A percentile compares a stretch with the other conserved stretches of the same genome.
These are phyloP conservation scores for Amblyraja radiata DNA, from an alignment of 2,797 vertebrate species.

Conservation along the genomic window DNA sequence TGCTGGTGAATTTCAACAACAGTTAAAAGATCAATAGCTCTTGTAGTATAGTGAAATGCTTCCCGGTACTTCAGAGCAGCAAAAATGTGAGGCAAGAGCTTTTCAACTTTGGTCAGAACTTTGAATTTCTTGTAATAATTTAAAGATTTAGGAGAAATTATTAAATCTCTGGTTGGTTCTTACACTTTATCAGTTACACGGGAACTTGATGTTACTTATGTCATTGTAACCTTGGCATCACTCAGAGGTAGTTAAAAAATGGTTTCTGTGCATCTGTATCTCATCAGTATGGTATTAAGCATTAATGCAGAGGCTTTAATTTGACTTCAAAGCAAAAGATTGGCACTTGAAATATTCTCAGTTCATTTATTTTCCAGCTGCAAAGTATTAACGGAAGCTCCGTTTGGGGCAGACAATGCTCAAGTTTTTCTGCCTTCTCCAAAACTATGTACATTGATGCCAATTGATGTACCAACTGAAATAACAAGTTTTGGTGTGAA, in stretches of 20 bases:
- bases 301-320: background rate
- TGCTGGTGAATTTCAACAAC: too few relatives aligned
- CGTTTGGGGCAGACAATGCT: background rate
- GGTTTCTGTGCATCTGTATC: background rate
- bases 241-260: background rate
- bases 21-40: too few relatives aligned
- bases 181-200: background rate
- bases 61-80: too few relatives aligned
- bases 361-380: background rate
- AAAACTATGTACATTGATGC: background rate
- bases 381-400: background rate
- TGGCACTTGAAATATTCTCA: background rate
- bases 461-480: background rate
- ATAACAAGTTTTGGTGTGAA: background rate
- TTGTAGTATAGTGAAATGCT: too few relatives aligned
- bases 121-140: background rate
- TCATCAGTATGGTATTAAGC: background rate
- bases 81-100: too few relatives aligned
- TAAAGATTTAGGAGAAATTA: background rate
- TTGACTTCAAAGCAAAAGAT: background rate
- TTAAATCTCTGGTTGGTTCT: background rate
- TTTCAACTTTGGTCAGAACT: background rate
- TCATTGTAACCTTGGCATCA: background rate
- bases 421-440: background rate
- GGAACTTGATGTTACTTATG: background rate